These are phyloP conservation scores for Paraescarpia echinospica DNA, from an alignment of 1,140 invertebrate genomes.

Conservation along the genomic window DNA sequence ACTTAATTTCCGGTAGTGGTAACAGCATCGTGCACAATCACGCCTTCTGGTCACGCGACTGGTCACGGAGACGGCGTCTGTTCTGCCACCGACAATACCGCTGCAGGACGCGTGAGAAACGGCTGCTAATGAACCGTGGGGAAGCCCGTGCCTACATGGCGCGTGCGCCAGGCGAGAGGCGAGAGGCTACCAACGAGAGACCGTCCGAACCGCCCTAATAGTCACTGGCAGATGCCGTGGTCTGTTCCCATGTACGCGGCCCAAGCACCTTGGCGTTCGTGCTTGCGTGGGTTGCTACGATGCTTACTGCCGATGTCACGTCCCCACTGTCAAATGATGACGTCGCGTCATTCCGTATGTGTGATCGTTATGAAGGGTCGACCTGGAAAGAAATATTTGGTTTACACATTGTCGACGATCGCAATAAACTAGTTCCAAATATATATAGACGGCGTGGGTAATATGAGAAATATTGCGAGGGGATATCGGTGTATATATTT, in stretches of 20 bases:
- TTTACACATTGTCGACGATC: neutral
- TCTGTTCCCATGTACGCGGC: neutral
- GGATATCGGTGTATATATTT: too few relatives aligned
- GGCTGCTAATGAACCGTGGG: neutral
- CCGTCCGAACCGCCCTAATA: too few relatives aligned
- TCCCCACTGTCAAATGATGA: neutral
- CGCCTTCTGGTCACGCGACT: neutral
- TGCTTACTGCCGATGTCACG: neutral
- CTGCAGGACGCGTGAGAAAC: neutral
- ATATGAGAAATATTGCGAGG: neutral
- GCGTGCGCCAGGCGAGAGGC: too few relatives aligned
- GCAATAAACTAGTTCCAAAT: neutral
- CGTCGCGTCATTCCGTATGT: neutral
- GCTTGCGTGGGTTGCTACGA: neutral
- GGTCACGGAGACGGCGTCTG: neutral
- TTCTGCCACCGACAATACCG: neutral
- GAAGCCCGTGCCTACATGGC: neutral
- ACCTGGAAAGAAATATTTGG: neutral
- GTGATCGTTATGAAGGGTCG: neutral
- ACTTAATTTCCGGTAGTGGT: neutral
- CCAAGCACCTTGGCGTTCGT: neutral
- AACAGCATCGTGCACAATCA: neutral
- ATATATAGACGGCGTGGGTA: neutral
- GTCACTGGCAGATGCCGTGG: neutral
- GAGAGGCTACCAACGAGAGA: neutral